A percentile compares a stretch with the other conserved stretches of the same genome.
Evolutionary conservation across 2,797 vertebrate species (phyloP).

Genomic region (Capromys pilorides): DNA sequence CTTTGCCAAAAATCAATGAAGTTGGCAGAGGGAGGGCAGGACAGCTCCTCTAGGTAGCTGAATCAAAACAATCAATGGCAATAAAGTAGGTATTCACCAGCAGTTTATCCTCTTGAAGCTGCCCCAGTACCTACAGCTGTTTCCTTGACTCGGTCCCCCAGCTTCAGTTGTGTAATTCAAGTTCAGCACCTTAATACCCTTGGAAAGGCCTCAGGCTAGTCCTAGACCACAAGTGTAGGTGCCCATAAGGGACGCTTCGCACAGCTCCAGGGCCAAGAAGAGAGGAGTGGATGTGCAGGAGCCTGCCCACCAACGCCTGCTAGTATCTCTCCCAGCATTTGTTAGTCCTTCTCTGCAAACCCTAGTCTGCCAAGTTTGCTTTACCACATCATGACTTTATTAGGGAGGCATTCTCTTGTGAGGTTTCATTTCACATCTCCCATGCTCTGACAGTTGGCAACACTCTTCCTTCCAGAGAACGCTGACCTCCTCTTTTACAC

Average conservation of each 20-base stretch:
- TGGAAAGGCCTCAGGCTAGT: not conserved
- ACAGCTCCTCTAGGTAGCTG: not conserved
- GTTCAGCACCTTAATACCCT: not conserved
- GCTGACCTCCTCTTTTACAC: conserved; percentile 72
- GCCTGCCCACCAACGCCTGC: not conserved
- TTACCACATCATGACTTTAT: not conserved
- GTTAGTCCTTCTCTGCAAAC: conserved; percentile 1
- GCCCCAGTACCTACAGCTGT: not conserved
- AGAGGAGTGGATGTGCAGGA: not conserved
- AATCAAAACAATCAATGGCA: not conserved
- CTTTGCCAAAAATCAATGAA: conserved; percentile 1
- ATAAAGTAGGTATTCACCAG: not conserved
- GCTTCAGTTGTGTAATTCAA: conserved; percentile 30
- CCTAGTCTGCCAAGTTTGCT: not conserved
- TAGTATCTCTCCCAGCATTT: not conserved
- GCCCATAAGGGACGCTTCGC: not conserved
- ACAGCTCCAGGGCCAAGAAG: not conserved
- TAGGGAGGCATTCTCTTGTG: not conserved
- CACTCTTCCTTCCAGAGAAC: not conserved
- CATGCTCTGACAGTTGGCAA: not conserved
- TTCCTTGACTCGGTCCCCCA: not conserved
- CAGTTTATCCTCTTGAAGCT: not conserved
- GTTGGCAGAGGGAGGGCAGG: not conserved
- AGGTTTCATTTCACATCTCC: conserved; percentile 23
- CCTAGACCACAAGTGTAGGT: not conserved